These are phyloP conservation scores for Ammodytes marinus DNA, from an alignment of 2,113 vertebrate species.

Conservation along the genomic window DNA sequence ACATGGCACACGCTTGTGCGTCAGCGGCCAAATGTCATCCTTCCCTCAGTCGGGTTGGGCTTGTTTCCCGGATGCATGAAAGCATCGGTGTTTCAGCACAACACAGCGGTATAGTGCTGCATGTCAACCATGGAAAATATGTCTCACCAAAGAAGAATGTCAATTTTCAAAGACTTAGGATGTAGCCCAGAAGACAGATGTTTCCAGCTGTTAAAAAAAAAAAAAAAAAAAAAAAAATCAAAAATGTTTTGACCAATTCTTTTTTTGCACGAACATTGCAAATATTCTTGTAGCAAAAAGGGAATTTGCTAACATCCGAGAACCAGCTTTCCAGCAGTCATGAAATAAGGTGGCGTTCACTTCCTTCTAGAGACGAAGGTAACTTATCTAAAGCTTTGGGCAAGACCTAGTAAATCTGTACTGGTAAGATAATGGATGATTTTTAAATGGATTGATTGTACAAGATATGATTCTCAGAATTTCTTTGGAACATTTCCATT, in stretches of 20 bases:
- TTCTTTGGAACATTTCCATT: constrained; percentile 51
- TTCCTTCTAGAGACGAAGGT: constrained; percentile 1
- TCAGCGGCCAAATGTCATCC: constrained; percentile 46
- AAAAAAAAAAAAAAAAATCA: neutral
- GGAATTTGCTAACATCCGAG: neutral
- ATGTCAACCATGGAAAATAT: constrained; percentile 59
- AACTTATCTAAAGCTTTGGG: constrained; percentile 24
- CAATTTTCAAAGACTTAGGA: constrained; percentile 49
- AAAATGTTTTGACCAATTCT: constrained; percentile 4
- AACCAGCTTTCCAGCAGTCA: neutral
- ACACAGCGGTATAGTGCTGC: constrained; percentile 12
- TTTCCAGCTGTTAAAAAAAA: constrained; percentile 49
- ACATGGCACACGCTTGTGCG: constrained; percentile 36
- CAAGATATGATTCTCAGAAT: constrained; percentile 36
- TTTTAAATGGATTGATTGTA: constrained; percentile 38
- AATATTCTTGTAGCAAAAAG: neutral
- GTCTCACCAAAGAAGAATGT: constrained; percentile 61
- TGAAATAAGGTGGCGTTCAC: constrained; percentile 8
- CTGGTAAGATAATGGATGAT: constrained; percentile 15
- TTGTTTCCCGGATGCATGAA: constrained; percentile 18
- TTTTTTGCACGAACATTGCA: neutral
- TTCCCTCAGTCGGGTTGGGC: constrained; percentile 2
- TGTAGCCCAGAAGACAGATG: constrained; percentile 46
- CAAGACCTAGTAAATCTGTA: neutral
- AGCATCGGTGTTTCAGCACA: constrained; percentile 42